phyloP scores from a whole-genome alignment of 2,888 invertebrate genomes.

The Eupeodes latifasciatus region DNA sequence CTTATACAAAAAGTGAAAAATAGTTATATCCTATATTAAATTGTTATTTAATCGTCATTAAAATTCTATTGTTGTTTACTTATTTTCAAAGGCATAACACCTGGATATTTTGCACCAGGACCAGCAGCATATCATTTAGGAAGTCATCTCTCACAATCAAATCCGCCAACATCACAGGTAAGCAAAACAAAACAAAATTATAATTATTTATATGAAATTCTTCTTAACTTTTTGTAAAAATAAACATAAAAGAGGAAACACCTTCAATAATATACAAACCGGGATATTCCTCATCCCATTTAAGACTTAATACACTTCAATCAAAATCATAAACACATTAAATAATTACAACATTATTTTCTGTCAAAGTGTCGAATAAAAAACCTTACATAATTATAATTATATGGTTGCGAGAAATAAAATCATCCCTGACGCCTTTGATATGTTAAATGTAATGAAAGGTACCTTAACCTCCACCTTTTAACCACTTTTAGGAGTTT shows the following conservation, averaged over 20 bases:
- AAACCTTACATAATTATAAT: slow-evolving; percentile 28
- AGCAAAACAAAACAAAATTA: slow-evolving; percentile 74
- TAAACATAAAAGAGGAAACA: background rate
- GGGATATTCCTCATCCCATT: background rate
- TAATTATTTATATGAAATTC: background rate
- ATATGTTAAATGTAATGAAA: slow-evolving; percentile 23
- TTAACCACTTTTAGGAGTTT: too few species aligned
- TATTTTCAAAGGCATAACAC: slow-evolving; percentile 82
- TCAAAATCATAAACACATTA: slow-evolving; percentile 32
- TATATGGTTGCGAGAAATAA: slow-evolving; percentile 27
- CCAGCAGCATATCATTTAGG: slow-evolving; percentile 85
- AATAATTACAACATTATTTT: slow-evolving; percentile 59
- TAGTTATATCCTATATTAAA: too few species aligned
- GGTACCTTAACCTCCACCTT: background rate
- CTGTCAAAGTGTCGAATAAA: slow-evolving; percentile 28
- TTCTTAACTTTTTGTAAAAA: background rate
- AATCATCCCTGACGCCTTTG: slow-evolving; percentile 64
- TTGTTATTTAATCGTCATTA: too few species aligned
- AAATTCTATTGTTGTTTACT: too few species aligned
- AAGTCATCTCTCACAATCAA: slow-evolving; percentile 84
- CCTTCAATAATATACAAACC: background rate
- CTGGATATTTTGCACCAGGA: slow-evolving; percentile 84
- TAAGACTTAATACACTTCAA: slow-evolving; percentile 43
- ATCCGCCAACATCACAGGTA: slow-evolving; percentile 84
- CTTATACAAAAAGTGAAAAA: too few species aligned